Percentiles rank a stretch among this genome's conserved stretches.
phyloP scores from a whole-genome alignment of 2,888 invertebrate species.

The Elysia crispata region DNA sequence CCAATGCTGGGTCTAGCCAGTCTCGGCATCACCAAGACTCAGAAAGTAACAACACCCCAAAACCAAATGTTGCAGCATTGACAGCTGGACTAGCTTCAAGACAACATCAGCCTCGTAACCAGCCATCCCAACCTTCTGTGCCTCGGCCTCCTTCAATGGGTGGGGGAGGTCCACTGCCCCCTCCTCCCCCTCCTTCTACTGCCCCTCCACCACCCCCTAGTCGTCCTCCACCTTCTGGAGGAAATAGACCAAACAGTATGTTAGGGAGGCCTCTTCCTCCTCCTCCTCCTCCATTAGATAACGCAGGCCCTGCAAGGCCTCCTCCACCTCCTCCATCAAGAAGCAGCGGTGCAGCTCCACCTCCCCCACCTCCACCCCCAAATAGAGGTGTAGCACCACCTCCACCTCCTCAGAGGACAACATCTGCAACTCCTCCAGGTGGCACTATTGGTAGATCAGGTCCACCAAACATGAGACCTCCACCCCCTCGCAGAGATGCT shows the following conservation, averaged over 20 bases:
- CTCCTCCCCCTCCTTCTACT: slow-evolving; percentile 56
- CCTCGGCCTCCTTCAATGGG: slow-evolving; percentile 54
- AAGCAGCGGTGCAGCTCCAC: slow-evolving; percentile 41
- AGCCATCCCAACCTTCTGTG: slow-evolving; percentile 38
- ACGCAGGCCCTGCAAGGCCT: slow-evolving; percentile 48
- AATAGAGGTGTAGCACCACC: slow-evolving; percentile 55
- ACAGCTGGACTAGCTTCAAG: slow-evolving; percentile 42
- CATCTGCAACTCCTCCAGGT: slow-evolving; percentile 51
- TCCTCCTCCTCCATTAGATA: slow-evolving; percentile 53
- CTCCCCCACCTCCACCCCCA: slow-evolving; percentile 41
- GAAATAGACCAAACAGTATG: slow-evolving; percentile 52
- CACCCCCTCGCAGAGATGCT: slow-evolving; percentile 50
- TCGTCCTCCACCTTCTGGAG: slow-evolving; percentile 50
- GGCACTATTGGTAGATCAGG: slow-evolving; percentile 53
- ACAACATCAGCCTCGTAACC: background rate
- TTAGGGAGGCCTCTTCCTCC: slow-evolving; percentile 55
- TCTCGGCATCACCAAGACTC: no score
- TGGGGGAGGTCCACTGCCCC: slow-evolving; percentile 63
- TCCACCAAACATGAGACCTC: slow-evolving; percentile 49
- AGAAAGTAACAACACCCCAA: slow-evolving; percentile 3
- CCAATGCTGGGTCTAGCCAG: slow-evolving; percentile 78
- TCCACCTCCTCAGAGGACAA: slow-evolving; percentile 62
- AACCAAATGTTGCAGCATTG: slow-evolving; percentile 41
- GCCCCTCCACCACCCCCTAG: slow-evolving; percentile 49
- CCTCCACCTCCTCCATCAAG: slow-evolving; percentile 56